Conservation (phyloP, 2,797 vertebrate genomes). For the Dallia pectoralis region DNA sequence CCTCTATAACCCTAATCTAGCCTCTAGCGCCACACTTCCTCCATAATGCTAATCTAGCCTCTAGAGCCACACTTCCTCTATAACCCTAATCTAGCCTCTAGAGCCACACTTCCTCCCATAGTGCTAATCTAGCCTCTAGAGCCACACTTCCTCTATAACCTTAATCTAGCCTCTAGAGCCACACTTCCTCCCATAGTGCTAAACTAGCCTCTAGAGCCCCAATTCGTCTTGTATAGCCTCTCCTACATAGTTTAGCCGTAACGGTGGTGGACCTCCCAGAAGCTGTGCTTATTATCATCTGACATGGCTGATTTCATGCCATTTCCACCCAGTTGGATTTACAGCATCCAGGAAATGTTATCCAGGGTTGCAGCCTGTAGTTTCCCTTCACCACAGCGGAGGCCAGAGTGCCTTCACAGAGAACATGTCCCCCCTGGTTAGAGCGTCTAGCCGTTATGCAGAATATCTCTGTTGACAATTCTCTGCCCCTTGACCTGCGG, state of each 20-base stretch:
- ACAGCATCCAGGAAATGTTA: conserved; percentile 48
- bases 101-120: background rate
- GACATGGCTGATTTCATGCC: conserved; percentile 57
- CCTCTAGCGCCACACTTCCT: background rate
- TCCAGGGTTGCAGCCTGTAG: background rate
- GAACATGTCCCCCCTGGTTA: conserved; percentile 17
- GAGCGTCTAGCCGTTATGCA: conserved; percentile 48
- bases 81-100: background rate
- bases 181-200: background rate
- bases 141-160: background rate
- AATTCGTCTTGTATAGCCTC: no score
- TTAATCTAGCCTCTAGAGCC: background rate
- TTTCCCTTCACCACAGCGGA: conserved; percentile 10
- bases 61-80: background rate
- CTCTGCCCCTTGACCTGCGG: conserved; percentile 56
- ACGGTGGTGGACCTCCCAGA: conserved; percentile 28
- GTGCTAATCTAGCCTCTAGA: no score
- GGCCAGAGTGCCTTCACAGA: background rate
- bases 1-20: background rate
- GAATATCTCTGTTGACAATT: conserved; percentile 49
- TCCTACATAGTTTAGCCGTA: background rate
- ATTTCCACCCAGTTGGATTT: conserved; percentile 44
- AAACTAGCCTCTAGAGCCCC: no score
- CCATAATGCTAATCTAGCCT: background rate
- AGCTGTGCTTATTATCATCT: conserved; percentile 31